phyloP scores from a whole-genome alignment of 2,888 invertebrate genomes.

The Campoletis raptor region DNA sequence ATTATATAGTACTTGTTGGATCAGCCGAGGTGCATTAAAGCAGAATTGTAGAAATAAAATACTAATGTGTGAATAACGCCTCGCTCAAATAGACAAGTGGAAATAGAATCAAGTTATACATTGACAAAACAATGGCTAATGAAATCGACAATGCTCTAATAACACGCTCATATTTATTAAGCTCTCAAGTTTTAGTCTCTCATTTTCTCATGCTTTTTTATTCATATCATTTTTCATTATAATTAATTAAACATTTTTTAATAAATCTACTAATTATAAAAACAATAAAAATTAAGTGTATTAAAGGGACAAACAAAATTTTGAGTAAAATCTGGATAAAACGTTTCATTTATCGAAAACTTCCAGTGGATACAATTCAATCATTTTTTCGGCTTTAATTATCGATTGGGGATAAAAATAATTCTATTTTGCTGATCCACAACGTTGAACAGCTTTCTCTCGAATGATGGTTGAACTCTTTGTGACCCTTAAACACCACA shows the following conservation, averaged over 20 bases:
- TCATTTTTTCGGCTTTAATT: no score
- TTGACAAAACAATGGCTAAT: slow-evolving; percentile 41
- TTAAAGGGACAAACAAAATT: no score
- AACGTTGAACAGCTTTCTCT: neutral
- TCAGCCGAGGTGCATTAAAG: slow-evolving; percentile 12
- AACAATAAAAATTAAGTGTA: no score
- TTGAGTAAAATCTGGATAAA: no score
- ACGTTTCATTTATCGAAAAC: no score
- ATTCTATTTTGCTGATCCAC: neutral
- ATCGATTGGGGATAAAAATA: neutral
- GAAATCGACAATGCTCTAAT: slow-evolving; percentile 26
- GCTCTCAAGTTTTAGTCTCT: neutral
- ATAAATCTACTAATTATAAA: neutral
- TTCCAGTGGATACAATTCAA: no score
- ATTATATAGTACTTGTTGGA: slow-evolving; percentile 17
- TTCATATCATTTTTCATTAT: neutral
- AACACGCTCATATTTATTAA: slow-evolving; percentile 11
- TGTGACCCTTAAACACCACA: neutral
- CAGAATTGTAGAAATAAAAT: slow-evolving; percentile 27
- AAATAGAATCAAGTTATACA: slow-evolving; percentile 11
- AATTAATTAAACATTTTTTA: neutral
- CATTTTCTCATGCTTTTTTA: slow-evolving; percentile 10
- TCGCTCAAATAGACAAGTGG: slow-evolving; percentile 5
- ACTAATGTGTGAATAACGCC: slow-evolving; percentile 48
- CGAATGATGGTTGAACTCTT: slow-evolving; percentile 13